Evolutionary conservation across 2,888 invertebrate species (phyloP), one percentile per base, ranked within the genome.

Genomic region (Drosophila monieri): DNA sequence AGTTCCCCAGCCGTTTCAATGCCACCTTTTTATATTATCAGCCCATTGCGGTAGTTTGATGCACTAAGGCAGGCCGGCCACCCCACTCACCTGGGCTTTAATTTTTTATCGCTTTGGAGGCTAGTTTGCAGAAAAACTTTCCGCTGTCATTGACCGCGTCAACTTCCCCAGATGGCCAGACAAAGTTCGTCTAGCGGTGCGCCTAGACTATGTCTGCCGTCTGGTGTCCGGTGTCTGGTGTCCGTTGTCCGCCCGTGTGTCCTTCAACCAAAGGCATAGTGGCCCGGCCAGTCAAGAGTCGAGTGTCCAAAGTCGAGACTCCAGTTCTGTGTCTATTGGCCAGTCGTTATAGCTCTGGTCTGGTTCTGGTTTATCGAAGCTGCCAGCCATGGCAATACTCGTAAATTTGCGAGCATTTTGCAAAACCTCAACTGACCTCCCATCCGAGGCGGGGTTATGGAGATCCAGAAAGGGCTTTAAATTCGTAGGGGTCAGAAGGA

Each of bases 311-410:
- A 52, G 64, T 64, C 65, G 53, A 37, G 64, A 64, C 53, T 54
- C 66, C 46, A 47, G 76, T 76, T 73, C 74, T 65, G 64, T 71
- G 74, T 74, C 85, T 85, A 80, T 80, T 85, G 85, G 85, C 74
- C 79, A 74, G 81, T 81, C 80, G 84, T 84, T 81, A 86, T 81
- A 86, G 81, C 81, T 84, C 86, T 80, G 85, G 85, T 79, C 85
- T 80, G 55, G 69, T 30, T 56, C 55, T 67, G 72, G 80, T 86
- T 86, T 81, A 81, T 81, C 86, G 78, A 75, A 64, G 76, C 80
- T 85, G 74, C 65, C 81, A 86, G 86, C 75, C 80, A 85, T 77
- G 78, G 81, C 80, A 84, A 78, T 80, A 77, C 84, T 85, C 84
- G 86, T 83, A 83, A 86, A 83, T 83, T 83, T 86, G 52, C 49